Conservation (phyloP, 53 echinoderm and acorn worm genomes). For the Echinarachnius parma region DNA sequence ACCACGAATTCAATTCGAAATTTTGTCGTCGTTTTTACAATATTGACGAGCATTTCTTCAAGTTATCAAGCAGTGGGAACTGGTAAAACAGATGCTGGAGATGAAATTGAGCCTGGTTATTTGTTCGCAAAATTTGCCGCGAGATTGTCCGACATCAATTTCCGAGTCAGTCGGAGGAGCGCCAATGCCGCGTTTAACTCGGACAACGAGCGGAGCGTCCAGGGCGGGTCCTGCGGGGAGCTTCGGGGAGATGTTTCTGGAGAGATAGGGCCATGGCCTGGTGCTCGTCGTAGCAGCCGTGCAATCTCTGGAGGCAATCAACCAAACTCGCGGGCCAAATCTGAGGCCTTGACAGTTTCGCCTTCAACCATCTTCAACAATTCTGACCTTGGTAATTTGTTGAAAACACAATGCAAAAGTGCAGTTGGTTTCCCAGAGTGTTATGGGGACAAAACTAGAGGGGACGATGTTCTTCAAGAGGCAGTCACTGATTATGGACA, state of each 20-base stretch:
- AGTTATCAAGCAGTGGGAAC: not conserved
- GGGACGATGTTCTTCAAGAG: not conserved
- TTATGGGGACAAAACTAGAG: not conserved
- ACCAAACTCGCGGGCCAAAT: not conserved
- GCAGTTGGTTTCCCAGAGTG: constrained; percentile 8
- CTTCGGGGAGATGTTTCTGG: not conserved
- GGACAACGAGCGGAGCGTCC: not conserved
- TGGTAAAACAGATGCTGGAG: not conserved
- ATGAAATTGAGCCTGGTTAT: constrained; percentile 26
- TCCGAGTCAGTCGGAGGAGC: constrained; percentile 19
- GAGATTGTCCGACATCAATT: constrained; percentile 25
- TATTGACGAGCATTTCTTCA: not conserved
- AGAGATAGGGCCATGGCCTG: constrained; percentile 20
- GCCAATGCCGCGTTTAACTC: not conserved
- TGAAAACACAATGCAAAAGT: constrained; percentile 1
- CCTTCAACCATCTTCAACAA: constrained; percentile 25
- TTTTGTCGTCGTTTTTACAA: not conserved
- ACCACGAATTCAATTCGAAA: too few species aligned
- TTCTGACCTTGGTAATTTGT: constrained; percentile 5
- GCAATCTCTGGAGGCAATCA: not conserved
- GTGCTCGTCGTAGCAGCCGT: not conserved
- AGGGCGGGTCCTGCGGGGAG: not conserved
- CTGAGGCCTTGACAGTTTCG: not conserved
- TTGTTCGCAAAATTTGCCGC: constrained; percentile 32
- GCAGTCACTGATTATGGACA: constrained; percentile 13